Percentiles rank a stretch among this genome's conserved stretches.
Conservation (phyloP, 2,797 vertebrate species). For the Eidolon dupreanum region DNA sequence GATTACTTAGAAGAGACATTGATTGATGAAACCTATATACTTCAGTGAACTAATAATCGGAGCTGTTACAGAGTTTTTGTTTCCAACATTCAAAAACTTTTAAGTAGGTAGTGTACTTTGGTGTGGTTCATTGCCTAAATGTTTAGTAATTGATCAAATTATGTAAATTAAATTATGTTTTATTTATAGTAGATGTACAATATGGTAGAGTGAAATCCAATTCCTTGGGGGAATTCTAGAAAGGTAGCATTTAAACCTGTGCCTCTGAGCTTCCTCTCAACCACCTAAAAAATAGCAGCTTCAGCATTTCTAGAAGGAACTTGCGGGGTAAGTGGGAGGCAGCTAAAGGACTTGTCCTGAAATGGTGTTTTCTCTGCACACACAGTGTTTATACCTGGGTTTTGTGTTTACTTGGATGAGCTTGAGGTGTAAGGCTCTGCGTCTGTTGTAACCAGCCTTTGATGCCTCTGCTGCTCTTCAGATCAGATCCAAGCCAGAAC, state of each 20-base stretch:
- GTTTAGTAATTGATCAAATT: slow-evolving; percentile 29
- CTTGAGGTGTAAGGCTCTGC: background rate
- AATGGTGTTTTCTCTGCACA: background rate
- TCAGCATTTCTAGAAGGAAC: background rate
- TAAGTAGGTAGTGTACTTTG: background rate
- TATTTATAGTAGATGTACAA: background rate
- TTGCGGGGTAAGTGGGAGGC: background rate
- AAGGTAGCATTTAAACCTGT: background rate
- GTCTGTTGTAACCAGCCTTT: background rate
- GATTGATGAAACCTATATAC: background rate
- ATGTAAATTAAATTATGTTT: slow-evolving; percentile 41
- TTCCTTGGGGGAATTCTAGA: background rate
- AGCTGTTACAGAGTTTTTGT: slow-evolving; percentile 26
- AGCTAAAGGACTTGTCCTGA: background rate
- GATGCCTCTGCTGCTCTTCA: background rate
- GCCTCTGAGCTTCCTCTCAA: background rate
- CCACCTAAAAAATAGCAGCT: background rate
- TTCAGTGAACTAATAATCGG: background rate
- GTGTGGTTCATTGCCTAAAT: background rate
- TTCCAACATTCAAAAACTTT: background rate
- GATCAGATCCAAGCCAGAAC: background rate
- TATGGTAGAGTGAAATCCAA: background rate
- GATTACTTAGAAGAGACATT: slow-evolving; percentile 37
- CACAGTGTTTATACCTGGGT: background rate
- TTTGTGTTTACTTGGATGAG: background rate